Evolutionary conservation across 2,888 invertebrate species (phyloP).

Genomic region (Vanessa cardui): DNA sequence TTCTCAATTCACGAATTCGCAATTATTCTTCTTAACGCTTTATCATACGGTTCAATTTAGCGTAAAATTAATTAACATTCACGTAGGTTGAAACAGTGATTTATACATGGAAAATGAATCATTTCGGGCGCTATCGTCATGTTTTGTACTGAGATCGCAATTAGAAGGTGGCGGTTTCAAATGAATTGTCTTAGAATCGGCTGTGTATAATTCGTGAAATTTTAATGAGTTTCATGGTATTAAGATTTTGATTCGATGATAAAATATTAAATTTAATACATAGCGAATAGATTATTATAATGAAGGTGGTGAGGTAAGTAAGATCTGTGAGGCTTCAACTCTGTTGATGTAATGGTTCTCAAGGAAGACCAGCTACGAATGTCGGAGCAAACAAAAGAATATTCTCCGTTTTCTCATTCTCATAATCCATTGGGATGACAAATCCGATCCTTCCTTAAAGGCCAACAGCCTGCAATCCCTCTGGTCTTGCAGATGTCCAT

Average conservation of each 20-base stretch:
- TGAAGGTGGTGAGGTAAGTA: too few relatives aligned
- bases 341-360: not conserved
- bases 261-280: slow-evolving; percentile 16
- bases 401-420: too few relatives aligned
- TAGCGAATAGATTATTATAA: slow-evolving; percentile 1
- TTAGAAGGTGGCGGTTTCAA: slow-evolving; percentile 35
- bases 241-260: slow-evolving; percentile 10
- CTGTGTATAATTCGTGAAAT: slow-evolving; percentile 17
- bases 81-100: slow-evolving; percentile 35
- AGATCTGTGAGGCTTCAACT: not conserved
- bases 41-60: slow-evolving; percentile 43
- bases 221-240: slow-evolving; percentile 14
- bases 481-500: too few relatives aligned
- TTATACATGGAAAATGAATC: slow-evolving; percentile 40
- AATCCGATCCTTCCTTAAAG: too few relatives aligned
- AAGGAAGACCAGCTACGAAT: too few relatives aligned
- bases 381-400: too few relatives aligned
- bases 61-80: slow-evolving; percentile 23
- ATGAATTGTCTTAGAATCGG: slow-evolving; percentile 30
- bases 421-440: too few relatives aligned
- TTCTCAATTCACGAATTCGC: slow-evolving; percentile 27
- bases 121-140: slow-evolving; percentile 36
- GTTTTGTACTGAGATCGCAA: slow-evolving; percentile 39
- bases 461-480: too few relatives aligned
- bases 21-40: slow-evolving; percentile 42